These are phyloP conservation scores for Ciconia maguari DNA, from an alignment of 2,113 vertebrate species.

Conservation along the genomic window DNA sequence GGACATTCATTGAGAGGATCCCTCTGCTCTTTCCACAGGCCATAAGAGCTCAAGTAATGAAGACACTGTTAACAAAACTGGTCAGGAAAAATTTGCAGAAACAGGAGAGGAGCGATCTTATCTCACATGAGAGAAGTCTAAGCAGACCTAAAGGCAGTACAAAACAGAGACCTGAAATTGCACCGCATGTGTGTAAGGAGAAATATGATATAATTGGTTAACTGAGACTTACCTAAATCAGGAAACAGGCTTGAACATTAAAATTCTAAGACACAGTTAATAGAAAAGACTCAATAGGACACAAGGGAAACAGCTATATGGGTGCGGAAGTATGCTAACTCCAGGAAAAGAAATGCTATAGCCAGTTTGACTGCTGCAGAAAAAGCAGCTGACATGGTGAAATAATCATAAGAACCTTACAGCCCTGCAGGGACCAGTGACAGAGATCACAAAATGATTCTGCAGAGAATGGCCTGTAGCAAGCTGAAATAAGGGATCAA, in stretches of 20 bases:
- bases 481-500: neutral
- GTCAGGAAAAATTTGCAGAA: neutral
- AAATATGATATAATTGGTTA: constrained; percentile 77
- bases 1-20: neutral
- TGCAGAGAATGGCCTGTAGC: constrained; percentile 10
- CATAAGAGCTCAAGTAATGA: neutral
- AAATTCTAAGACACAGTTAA: constrained; percentile 72
- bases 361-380: constrained; percentile 19
- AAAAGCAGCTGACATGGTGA: constrained; percentile 46
- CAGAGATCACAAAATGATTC: constrained; percentile 43
- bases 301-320: constrained; percentile 63
- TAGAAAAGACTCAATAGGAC: constrained; percentile 73
- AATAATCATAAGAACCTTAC: constrained; percentile 52
- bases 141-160: constrained; percentile 47
- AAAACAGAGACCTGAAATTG: constrained; percentile 58
- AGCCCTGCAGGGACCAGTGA: constrained; percentile 37
- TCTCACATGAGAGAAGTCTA: constrained; percentile 19
- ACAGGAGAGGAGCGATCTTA: neutral
- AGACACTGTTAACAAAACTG: neutral
- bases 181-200: constrained; percentile 38
- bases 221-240: constrained; percentile 65
- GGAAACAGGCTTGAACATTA: constrained; percentile 77
- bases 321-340: constrained; percentile 35
- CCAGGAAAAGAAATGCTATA: constrained; percentile 49
- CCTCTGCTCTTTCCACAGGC: neutral